phyloP scores from a whole-genome alignment of 1,140 invertebrate genomes.

The Drosophila melanogaster region Release_6_plus_ISO1_MT NT_037436.4:8154501-8155000 shows the following conservation, averaged over 20 bases:
- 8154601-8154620: conserved; percentile 24
- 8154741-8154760: conserved; percentile 30
- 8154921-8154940: conserved; percentile 69
- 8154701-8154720: conserved; percentile 69
- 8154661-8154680: conserved; percentile 67
- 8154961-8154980: conserved; percentile 69
- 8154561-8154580: conserved; percentile 30
- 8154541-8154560: conserved; percentile 39
- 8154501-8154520: conserved; percentile 14
- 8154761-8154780: conserved; percentile 35
- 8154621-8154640: conserved; percentile 28
- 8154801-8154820: conserved; percentile 71
- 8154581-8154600: conserved; percentile 33
- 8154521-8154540: conserved; percentile 28
- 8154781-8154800: conserved; percentile 64
- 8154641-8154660: conserved; percentile 28
- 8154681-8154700: conserved; percentile 50
- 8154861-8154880: conserved; percentile 23
- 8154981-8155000: conserved; percentile 42
- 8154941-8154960: conserved; percentile 65
- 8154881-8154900: conserved; percentile 45
- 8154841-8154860: conserved; percentile 73
- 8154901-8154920: conserved; percentile 9
- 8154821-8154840: conserved; percentile 45
- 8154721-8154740: conserved; percentile 26